These are phyloP conservation scores for Rotaria sp. DNA, from an alignment of 2,888 invertebrate species.

Conservation along the genomic window DNA sequence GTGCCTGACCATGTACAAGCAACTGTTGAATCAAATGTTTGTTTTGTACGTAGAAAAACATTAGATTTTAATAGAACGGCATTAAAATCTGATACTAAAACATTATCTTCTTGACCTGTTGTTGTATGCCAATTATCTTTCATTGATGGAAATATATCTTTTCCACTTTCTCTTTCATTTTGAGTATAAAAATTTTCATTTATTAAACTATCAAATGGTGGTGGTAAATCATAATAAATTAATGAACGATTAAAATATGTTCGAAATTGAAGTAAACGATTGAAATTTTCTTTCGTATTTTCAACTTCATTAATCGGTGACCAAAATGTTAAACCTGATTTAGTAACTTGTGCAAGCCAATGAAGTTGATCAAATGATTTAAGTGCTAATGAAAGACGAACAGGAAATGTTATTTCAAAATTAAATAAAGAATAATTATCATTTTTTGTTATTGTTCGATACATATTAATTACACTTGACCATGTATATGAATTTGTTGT, in stretches of 20 bases:
- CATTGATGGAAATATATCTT: conserved; percentile 9
- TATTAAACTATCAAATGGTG: neutral
- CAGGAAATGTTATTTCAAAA: conserved; percentile 46
- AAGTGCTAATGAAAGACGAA: conserved; percentile 46
- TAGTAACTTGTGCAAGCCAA: conserved; percentile 48
- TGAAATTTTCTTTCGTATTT: neutral
- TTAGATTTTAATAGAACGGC: conserved; percentile 16
- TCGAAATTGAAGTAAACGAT: neutral
- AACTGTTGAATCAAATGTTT: neutral
- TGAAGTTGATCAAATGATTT: conserved; percentile 50
- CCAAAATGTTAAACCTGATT: conserved; percentile 46
- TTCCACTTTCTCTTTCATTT: neutral
- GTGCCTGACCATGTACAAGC: conserved; percentile 14
- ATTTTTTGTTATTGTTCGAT: conserved; percentile 46
- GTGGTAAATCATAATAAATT: conserved; percentile 35
- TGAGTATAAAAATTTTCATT: neutral
- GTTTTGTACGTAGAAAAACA: conserved; percentile 25
- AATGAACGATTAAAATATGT: neutral
- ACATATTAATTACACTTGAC: conserved; percentile 50
- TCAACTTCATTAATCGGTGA: conserved; percentile 44
- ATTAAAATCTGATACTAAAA: neutral
- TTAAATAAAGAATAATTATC: conserved; percentile 9
- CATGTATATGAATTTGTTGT: conserved; percentile 43
- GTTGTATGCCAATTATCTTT: conserved; percentile 15
- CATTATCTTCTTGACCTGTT: neutral